phyloP scores from a whole-genome alignment of 2,797 vertebrate genomes.

The Scyliorhinus canicula region DNA sequence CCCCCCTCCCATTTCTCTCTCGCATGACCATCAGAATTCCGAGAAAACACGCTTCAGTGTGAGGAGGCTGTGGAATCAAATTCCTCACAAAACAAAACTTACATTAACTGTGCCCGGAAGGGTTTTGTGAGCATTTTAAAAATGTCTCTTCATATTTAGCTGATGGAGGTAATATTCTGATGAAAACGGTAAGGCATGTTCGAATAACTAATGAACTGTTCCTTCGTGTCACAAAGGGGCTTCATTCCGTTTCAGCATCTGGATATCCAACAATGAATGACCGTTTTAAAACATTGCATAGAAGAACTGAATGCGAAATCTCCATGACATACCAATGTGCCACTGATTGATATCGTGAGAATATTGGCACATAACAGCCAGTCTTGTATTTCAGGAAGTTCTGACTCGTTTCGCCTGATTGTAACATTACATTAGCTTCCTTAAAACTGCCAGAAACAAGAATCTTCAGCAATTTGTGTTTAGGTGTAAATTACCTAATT shows the following conservation, averaged over 20 bases:
- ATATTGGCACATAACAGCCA: conserved; percentile 23
- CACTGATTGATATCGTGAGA: conserved; percentile 38
- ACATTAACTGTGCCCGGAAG: background rate
- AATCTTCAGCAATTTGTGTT: conserved; percentile 21
- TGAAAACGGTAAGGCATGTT: background rate
- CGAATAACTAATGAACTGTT: background rate
- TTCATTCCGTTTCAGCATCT: conserved; percentile 18
- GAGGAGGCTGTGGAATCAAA: background rate
- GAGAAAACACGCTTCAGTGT: background rate
- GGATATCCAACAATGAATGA: conserved; percentile 20
- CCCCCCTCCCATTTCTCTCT: background rate
- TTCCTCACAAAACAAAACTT: background rate
- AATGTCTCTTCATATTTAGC: background rate
- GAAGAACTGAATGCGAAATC: conserved; percentile 29
- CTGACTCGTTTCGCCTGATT: background rate
- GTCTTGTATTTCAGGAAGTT: conserved; percentile 34
- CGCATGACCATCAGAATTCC: background rate
- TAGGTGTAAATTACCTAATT: conserved; percentile 34
- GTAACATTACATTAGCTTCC: conserved; percentile 32
- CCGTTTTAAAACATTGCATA: conserved; percentile 7
- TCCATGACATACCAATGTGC: conserved; percentile 14
- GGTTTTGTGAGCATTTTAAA: background rate
- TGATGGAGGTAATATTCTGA: background rate
- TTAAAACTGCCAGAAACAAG: conserved; percentile 25
- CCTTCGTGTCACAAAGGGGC: background rate